phyloP scores from a whole-genome alignment of 2,888 invertebrate genomes.

The Brachyopa scutellaris region DNA sequence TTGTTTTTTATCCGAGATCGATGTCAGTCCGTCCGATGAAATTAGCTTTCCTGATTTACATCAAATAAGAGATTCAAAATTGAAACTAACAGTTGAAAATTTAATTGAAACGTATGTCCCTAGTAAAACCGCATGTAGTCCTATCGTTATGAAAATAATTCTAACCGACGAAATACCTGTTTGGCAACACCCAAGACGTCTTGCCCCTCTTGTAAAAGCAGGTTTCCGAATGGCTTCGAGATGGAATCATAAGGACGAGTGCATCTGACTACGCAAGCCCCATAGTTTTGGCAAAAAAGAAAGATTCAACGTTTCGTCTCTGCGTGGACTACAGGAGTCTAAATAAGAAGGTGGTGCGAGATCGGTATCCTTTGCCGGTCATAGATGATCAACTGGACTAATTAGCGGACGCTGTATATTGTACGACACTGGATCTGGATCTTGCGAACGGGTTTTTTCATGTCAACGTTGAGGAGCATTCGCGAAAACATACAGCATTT shows the following conservation, averaged over 20 bases:
- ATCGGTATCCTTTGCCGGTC: constrained; percentile 13
- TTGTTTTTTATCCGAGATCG: neutral
- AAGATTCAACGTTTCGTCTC: neutral
- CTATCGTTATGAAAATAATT: neutral
- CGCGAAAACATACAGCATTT: constrained; percentile 21
- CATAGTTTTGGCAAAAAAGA: neutral
- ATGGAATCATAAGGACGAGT: neutral
- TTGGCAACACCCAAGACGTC: neutral
- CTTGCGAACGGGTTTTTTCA: constrained; percentile 44
- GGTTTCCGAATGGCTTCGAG: neutral
- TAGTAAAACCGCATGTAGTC: neutral
- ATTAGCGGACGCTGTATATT: neutral
- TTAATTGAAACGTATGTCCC: neutral
- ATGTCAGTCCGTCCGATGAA: neutral
- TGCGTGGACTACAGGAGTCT: constrained; percentile 7
- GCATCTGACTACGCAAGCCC: constrained; percentile 1
- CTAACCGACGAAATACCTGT: constrained; percentile 1
- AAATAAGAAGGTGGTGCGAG: constrained; percentile 2
- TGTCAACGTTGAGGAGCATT: constrained; percentile 26
- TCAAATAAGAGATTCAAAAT: neutral
- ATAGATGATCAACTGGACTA: constrained; percentile 5
- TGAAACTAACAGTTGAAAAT: neutral
- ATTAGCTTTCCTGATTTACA: neutral
- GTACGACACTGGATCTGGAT: constrained; percentile 1
- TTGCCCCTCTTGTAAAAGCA: neutral